Percentiles rank a stretch among this genome's conserved stretches.
phyloP scores from a whole-genome alignment of 37 sponge, comb jelly and placozoan genomes.

The Cladorhizidae sp. region DNA sequence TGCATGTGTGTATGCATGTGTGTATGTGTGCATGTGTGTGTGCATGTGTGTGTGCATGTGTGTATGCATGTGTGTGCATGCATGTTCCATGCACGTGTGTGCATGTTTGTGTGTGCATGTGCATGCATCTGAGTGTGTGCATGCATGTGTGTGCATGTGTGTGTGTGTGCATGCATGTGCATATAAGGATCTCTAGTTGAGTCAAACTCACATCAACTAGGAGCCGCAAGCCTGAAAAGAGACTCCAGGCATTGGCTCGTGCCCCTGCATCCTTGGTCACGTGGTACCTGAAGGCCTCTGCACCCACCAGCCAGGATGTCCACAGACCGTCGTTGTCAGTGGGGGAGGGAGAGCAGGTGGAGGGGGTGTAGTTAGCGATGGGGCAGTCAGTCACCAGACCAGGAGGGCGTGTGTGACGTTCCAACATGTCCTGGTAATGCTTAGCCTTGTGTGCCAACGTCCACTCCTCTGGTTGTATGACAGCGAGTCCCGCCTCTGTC shows the following conservation, averaged over 20 bases:
- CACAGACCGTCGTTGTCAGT: conserved; percentile 87
- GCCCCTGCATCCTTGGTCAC: conserved; percentile 53
- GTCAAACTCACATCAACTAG: conserved; percentile 57
- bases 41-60: no score
- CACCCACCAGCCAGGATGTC: conserved; percentile 78
- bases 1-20: no score
- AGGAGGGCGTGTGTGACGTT: conserved; percentile 68
- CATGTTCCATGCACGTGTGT: no score
- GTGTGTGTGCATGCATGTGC: no score
- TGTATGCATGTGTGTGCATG: no score
- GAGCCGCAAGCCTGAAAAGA: conserved; percentile 74
- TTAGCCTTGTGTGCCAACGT: conserved; percentile 69
- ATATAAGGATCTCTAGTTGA: no score
- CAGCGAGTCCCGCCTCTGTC: conserved; percentile 60
- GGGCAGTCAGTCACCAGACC: conserved; percentile 80
- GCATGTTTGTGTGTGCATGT: no score
- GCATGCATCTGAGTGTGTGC: no score
- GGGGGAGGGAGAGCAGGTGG: conserved; percentile 64
- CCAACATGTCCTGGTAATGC: conserved; percentile 76
- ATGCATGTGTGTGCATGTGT: no score
- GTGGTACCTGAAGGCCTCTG: conserved; percentile 74
- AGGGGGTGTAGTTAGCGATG: conserved; percentile 41
- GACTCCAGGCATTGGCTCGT: conserved; percentile 49
- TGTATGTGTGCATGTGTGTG: no score
- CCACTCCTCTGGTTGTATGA: conserved; percentile 66